A percentile compares a stretch with the other conserved stretches of the same genome.
These are phyloP conservation scores for Philaethria dido DNA, from an alignment of 2,888 invertebrate species.

Conservation along the genomic window DNA sequence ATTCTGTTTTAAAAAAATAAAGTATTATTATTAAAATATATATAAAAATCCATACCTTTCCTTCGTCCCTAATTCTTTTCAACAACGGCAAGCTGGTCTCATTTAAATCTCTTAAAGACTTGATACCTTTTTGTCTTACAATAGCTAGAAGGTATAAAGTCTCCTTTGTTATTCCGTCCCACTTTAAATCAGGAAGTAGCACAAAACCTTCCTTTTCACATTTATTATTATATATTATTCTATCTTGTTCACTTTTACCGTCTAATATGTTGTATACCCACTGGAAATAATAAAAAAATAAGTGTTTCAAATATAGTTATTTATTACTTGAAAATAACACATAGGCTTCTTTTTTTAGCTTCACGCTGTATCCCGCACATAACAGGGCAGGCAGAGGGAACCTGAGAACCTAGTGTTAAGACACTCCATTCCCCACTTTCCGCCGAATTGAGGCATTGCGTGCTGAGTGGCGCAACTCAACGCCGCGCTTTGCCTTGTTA, in stretches of 20 bases:
- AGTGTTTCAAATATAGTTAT: too few species aligned
- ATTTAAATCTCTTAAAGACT: constrained; percentile 93
- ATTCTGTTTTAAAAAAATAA: too few species aligned
- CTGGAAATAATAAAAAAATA: constrained; percentile 70
- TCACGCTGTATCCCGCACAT: too few species aligned
- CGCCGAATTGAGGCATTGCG: too few species aligned
- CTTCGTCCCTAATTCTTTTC: constrained; percentile 90
- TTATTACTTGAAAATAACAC: too few species aligned
- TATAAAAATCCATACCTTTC: constrained; percentile 69
- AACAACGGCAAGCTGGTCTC: constrained; percentile 91
- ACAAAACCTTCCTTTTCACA: constrained; percentile 93
- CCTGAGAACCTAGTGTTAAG: too few species aligned
- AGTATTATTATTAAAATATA: too few species aligned
- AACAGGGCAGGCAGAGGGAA: too few species aligned
- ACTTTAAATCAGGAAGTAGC: constrained; percentile 96
- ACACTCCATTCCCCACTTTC: too few species aligned
- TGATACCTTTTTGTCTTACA: constrained; percentile 88
- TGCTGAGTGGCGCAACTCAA: too few species aligned
- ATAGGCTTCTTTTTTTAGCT: too few species aligned
- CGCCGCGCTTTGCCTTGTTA: too few species aligned
- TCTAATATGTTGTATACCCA: constrained; percentile 99
- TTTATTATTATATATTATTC: constrained; percentile 88
- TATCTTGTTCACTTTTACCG: constrained; percentile 94
- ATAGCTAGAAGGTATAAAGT: constrained; percentile 94
- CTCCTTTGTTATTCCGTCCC: constrained; percentile 92